Percentiles rank a stretch among this genome's conserved stretches.
Evolutionary conservation across 92 coral and sea anemone species (phyloP).

Genomic region (Micromussa lordhowensis): DNA sequence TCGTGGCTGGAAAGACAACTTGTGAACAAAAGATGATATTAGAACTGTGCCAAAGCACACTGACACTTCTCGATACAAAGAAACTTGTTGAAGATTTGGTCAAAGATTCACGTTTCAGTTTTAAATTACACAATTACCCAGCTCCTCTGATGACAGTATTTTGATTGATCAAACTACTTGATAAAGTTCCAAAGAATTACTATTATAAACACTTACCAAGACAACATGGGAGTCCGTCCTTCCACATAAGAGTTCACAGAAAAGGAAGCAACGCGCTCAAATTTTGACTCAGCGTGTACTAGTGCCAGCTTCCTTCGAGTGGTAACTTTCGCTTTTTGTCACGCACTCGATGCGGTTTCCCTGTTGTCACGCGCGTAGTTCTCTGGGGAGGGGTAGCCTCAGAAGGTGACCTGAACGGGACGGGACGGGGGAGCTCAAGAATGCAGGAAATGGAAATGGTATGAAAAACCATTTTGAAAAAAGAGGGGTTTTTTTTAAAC

Average conservation of each 20-base stretch:
- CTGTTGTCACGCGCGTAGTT: no score
- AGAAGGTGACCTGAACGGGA: no score
- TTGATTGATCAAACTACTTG: background rate
- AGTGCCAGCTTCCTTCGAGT: constrained; percentile 23
- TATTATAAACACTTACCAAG: background rate
- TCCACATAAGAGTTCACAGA: background rate
- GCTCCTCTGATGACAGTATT: background rate
- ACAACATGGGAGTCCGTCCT: background rate
- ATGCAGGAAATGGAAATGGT: no score
- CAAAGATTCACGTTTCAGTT: background rate
- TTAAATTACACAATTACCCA: background rate
- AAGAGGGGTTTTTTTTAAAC: no score
- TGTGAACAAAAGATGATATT: background rate
- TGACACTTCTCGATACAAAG: background rate
- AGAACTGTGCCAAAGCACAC: background rate
- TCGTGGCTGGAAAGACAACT: background rate
- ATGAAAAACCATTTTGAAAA: no score
- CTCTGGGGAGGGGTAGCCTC: no score
- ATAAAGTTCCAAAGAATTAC: background rate
- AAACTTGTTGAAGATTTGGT: background rate
- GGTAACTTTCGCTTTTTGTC: background rate
- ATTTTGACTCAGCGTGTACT: background rate
- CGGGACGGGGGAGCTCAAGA: no score
- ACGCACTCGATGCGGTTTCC: background rate
- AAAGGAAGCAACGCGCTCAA: constrained; percentile 3